Evolutionary conservation across 2,797 vertebrate genomes (phyloP), one percentile per base, ranked within the genome.

Genomic region (Rhinogobio ventralis): DNA sequence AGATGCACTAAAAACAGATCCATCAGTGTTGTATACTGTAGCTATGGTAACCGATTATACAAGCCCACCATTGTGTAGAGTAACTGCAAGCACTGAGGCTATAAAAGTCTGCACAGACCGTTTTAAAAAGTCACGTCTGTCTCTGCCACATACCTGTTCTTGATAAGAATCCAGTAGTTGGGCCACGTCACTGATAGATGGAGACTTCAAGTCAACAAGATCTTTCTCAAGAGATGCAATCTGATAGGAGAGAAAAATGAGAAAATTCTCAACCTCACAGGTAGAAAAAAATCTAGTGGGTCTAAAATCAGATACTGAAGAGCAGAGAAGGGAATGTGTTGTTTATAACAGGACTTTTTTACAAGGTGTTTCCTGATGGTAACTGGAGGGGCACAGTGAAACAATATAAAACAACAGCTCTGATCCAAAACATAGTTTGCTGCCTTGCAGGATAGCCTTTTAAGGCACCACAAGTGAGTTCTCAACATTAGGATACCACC

Each of bases 151-250:
- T 90, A 99, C 98, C 97, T 97, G 92, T 30, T 72, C 74, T 5
- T 99, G 97, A 89, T 97, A 98, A 11, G 91, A 93, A 55, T 96
- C 94, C 30, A 99, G 78, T 67, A 99, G 87, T 79, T 91, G 91
- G 36, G 94, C 94, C 87, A 99, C 83, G 7, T 95, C 93, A 81
- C 95, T 93, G 89, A 87, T 91, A 46, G 97, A 96, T 49, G 97
- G 96, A 78, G 95, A 95, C 88, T 95, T 97, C 91, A 99, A 75
- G 60, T 94, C 90, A 90, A 95, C 91, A 75, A 99, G 93, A 86
- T 97, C 96, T 89, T 96, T 95, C 93, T 99, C 96, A 86, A 99
- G 94, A 45, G 93, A 94, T n/a, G 89, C 69, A 39, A 99, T 89
- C 98, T 99, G 77, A 42, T 8, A 1, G 49, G 23, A 81, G 30